Evolutionary conservation across 2,113 vertebrate genomes (phyloP).

Genomic region (Apaloderma vittatum): DNA sequence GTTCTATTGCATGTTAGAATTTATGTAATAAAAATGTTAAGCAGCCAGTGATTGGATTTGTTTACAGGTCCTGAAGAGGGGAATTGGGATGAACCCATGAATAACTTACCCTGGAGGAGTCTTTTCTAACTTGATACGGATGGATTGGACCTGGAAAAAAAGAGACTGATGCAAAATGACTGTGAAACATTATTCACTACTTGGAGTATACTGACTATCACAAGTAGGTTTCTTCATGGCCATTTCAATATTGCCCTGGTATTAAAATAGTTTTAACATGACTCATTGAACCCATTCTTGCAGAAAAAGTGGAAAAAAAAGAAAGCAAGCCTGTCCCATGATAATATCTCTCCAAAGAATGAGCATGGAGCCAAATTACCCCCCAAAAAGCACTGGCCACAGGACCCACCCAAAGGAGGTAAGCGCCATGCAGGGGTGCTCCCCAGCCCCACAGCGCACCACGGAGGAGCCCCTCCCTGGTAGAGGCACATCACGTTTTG

Average conservation of each 20-base stretch:
- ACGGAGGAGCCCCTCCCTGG: background rate
- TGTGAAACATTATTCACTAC: slow-evolving; percentile 52
- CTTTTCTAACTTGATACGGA: slow-evolving; percentile 60
- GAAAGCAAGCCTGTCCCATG: background rate
- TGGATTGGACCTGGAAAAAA: slow-evolving; percentile 44
- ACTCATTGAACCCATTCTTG: background rate
- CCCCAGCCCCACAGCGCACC: background rate
- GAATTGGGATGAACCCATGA: slow-evolving; percentile 57
- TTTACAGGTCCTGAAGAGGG: slow-evolving; percentile 59
- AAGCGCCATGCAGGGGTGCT: background rate
- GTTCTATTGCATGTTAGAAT: slow-evolving; percentile 30
- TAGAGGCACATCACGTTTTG: background rate
- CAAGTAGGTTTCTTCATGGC: background rate
- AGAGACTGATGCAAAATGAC: slow-evolving; percentile 51
- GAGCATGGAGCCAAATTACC: background rate
- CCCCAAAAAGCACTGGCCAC: background rate
- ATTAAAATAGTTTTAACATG: slow-evolving; percentile 22
- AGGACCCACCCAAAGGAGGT: rapidly evolving
- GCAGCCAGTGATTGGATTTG: slow-evolving; percentile 58
- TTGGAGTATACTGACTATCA: slow-evolving; percentile 24
- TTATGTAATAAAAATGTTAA: slow-evolving; percentile 69
- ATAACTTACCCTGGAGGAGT: slow-evolving; percentile 64
- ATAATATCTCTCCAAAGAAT: background rate
- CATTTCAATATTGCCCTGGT: slow-evolving; percentile 8
- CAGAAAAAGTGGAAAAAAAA: background rate